Percentiles rank a stretch among this genome's conserved stretches.
These are phyloP conservation scores for Zosterops japonicus DNA, from an alignment of 2,113 vertebrate genomes.

Conservation along the genomic window DNA sequence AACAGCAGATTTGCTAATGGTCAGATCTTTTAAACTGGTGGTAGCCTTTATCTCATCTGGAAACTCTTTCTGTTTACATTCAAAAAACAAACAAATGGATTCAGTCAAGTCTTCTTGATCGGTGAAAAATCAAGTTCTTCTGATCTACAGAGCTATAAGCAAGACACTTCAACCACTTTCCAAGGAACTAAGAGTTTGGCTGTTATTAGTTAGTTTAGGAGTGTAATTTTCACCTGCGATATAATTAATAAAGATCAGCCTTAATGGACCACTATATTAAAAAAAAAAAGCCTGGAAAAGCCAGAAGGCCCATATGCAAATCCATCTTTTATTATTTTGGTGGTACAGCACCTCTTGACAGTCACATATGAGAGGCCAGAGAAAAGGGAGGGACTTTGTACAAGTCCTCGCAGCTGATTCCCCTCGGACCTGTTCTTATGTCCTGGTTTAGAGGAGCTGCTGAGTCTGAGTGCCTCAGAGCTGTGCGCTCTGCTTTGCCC, in stretches of 20 bases:
- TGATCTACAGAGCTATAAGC: background rate
- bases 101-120: background rate
- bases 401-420: background rate
- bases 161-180: constrained; percentile 7
- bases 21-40: background rate
- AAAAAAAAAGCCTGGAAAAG: background rate
- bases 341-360: background rate
- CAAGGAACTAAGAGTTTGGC: background rate
- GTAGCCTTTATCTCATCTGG: background rate
- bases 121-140: background rate
- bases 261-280: background rate
- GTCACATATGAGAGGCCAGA: background rate
- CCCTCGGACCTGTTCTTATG: fast-evolving
- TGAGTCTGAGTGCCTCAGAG: fast-evolving
- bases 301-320: background rate
- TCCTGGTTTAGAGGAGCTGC: background rate
- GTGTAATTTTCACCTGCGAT: background rate
- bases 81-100: background rate
- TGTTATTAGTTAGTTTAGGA: background rate
- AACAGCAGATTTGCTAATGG: background rate
- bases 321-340: background rate
- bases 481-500: background rate
- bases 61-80: background rate
- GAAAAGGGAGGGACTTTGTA: background rate
- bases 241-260: constrained; percentile 23